Conservation (phyloP, 2,113 vertebrate species). For the Actenoides lindsayi region DNA sequence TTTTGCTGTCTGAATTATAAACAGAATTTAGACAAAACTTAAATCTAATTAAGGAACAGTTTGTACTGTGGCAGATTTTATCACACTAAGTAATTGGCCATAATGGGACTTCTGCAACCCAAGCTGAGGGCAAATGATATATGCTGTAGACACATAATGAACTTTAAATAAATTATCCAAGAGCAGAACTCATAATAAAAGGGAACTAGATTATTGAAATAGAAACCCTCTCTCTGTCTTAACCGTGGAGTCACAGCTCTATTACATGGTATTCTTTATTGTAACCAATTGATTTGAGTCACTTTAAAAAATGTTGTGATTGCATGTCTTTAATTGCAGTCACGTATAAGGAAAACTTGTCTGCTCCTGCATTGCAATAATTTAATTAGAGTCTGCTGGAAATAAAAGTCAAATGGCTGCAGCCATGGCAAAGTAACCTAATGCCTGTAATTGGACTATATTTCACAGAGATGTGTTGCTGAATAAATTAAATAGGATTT, state of each 20-base stretch:
- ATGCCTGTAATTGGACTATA: constrained; percentile 57
- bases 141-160: constrained; percentile 47
- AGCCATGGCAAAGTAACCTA: constrained; percentile 52
- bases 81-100: constrained; percentile 61
- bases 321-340: constrained; percentile 56
- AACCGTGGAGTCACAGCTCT: neutral
- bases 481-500: constrained; percentile 52
- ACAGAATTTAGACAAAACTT: constrained; percentile 40
- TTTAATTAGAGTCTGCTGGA: constrained; percentile 60
- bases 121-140: constrained; percentile 33
- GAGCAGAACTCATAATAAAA: constrained; percentile 3
- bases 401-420: constrained; percentile 58
- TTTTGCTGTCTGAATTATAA: constrained; percentile 46
- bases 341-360: constrained; percentile 41
- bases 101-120: constrained; percentile 52
- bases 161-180: constrained; percentile 64
- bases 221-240: constrained; percentile 24
- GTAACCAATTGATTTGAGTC: constrained; percentile 56
- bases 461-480: constrained; percentile 56
- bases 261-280: constrained; percentile 38
- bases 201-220: constrained; percentile 30
- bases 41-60: constrained; percentile 55
- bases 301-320: constrained; percentile 60
- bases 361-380: constrained; percentile 49
- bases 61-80: constrained; percentile 57